Conservation (phyloP, 1,140 invertebrate genomes). For the Drusus annulatus region DNA sequence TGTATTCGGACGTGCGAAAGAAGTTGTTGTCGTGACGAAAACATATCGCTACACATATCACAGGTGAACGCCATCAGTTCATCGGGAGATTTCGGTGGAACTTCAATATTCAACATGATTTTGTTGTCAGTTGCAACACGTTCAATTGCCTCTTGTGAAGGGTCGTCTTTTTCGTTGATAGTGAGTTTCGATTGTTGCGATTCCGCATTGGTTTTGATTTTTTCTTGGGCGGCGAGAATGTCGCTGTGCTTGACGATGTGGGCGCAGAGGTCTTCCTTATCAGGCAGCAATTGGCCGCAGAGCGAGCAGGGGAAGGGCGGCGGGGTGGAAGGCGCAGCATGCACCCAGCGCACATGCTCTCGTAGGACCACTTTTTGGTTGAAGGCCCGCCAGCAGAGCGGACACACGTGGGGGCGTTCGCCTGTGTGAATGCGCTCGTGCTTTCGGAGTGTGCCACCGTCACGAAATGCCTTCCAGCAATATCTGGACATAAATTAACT, state of each 20-base stretch:
- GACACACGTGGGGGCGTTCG: conserved; percentile 42
- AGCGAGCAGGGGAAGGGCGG: conserved; percentile 65
- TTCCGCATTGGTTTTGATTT: conserved; percentile 45
- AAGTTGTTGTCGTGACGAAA: conserved; percentile 31
- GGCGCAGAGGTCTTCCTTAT: conserved; percentile 70
- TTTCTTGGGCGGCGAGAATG: conserved; percentile 68
- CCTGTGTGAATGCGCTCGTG: conserved; percentile 48
- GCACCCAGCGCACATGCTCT: conserved; percentile 71
- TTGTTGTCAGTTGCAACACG: not conserved
- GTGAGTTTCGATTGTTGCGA: conserved; percentile 10
- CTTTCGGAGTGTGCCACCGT: conserved; percentile 74
- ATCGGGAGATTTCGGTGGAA: not conserved
- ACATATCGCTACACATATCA: conserved; percentile 47
- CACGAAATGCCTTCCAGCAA: conserved; percentile 85
- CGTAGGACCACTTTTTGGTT: conserved; percentile 71
- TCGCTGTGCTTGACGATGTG: conserved; percentile 73
- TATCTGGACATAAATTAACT: conserved; percentile 73
- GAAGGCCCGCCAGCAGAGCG: conserved; percentile 42
- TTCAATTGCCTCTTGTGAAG: not conserved
- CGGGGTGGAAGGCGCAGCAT: conserved; percentile 64
- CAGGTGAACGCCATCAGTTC: conserved; percentile 18
- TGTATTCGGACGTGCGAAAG: conserved; percentile 39
- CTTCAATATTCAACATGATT: not conserved
- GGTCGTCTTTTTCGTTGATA: conserved; percentile 34
- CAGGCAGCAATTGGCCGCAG: conserved; percentile 65